Conservation (phyloP, 2,113 vertebrate species). For the Oryzias curvinotus region DNA sequence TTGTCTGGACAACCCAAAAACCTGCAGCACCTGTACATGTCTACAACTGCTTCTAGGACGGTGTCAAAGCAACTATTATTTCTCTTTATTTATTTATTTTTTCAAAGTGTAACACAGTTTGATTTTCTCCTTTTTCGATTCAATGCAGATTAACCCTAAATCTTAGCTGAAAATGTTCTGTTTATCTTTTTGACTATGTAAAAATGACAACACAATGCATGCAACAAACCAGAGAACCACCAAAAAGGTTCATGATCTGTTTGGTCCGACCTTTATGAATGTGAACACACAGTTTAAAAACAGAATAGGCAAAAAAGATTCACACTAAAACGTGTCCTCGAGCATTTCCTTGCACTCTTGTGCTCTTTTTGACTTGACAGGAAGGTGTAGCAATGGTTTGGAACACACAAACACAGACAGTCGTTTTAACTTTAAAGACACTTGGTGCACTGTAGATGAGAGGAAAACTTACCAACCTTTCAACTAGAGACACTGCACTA, state of each 20-base stretch:
- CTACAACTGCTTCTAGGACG: no score
- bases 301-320: neutral
- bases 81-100: no score
- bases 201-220: no score
- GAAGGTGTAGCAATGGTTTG: slow-evolving; percentile 35
- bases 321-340: neutral
- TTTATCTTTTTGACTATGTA: no score
- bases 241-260: neutral
- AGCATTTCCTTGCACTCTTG: slow-evolving; percentile 16
- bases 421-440: slow-evolving; percentile 16
- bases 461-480: slow-evolving; percentile 41
- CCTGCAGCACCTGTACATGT: no score
- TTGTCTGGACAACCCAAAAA: no score
- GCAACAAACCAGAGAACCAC: neutral
- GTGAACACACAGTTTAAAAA: neutral
- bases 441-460: slow-evolving; percentile 28
- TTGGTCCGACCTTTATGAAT: neutral
- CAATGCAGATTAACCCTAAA: no score
- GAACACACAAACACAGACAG: slow-evolving; percentile 13
- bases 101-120: no score
- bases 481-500: slow-evolving; percentile 14
- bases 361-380: slow-evolving; percentile 50
- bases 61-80: no score
- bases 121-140: no score
- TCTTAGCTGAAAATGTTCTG: no score